Evolutionary conservation across 1,140 invertebrate species (phyloP).

Genomic region (Anagrus nilaparvatae): DNA sequence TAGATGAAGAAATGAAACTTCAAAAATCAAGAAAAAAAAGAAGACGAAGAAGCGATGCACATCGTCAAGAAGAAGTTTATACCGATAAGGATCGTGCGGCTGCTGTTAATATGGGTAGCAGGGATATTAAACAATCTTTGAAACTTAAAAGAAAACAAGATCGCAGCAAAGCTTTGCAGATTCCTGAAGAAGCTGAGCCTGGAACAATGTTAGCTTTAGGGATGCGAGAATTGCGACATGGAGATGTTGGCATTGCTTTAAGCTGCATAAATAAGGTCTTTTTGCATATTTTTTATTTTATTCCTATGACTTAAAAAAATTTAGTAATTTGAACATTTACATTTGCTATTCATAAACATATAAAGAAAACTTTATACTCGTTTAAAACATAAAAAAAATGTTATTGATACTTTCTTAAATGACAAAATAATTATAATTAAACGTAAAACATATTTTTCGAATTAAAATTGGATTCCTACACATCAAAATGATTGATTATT

Average conservation of each 20-base stretch:
- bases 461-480: background rate
- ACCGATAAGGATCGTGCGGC: constrained; percentile 85
- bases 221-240: constrained; percentile 60
- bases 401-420: too few relatives aligned
- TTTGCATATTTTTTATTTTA: too few relatives aligned
- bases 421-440: too few relatives aligned
- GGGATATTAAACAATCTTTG: constrained; percentile 76
- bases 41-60: constrained; percentile 29
- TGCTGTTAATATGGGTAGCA: constrained; percentile 70
- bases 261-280: constrained; percentile 70
- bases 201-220: constrained; percentile 62
- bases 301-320: too few relatives aligned
- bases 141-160: constrained; percentile 71
- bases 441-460: too few relatives aligned
- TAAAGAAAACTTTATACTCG: too few relatives aligned
- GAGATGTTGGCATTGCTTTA: constrained; percentile 58
- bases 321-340: too few relatives aligned
- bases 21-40: constrained; percentile 43
- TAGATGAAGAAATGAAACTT: constrained; percentile 38
- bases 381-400: too few relatives aligned
- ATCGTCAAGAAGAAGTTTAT: constrained; percentile 62
- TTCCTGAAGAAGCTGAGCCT: constrained; percentile 70
- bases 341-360: too few relatives aligned
- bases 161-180: constrained; percentile 56
- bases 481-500: background rate